Conservation (phyloP, 2,797 vertebrate species). For the Enteromius mattozi region DNA sequence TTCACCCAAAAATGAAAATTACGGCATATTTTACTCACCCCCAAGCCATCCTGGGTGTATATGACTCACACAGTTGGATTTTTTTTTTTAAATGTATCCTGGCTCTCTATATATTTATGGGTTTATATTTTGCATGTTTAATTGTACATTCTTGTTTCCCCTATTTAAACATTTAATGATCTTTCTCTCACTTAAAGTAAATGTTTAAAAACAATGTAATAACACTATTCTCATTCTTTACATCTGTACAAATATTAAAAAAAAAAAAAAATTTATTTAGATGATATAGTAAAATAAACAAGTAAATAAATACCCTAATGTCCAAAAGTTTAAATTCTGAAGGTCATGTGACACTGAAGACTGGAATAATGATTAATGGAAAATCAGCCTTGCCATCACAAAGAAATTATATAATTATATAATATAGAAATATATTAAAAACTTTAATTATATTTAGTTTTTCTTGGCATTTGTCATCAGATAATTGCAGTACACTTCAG, state of each 20-base stretch:
- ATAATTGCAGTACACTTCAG: background rate
- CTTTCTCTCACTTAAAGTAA: background rate
- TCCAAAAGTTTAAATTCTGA: background rate
- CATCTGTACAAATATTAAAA: background rate
- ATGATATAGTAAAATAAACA: background rate
- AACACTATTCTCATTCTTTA: background rate
- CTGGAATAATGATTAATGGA: background rate
- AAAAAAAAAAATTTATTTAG: no score
- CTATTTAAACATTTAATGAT: background rate
- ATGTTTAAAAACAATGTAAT: background rate
- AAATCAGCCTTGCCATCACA: background rate
- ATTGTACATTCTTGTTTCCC: background rate
- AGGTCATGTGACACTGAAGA: background rate
- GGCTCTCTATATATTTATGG: background rate
- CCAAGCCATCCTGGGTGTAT: no score
- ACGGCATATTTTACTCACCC: no score
- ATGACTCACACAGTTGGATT: no score
- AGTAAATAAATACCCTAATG: background rate
- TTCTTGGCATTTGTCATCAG: background rate
- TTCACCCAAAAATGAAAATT: no score
- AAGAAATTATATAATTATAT: background rate
- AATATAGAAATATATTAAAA: background rate
- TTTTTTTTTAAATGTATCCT: no score
- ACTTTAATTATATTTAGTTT: no score
- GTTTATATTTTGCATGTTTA: no score